Evolutionary conservation across 2,888 invertebrate species (phyloP), one percentile per base, ranked within the genome.

Genomic region (Andrena marginata): DNA sequence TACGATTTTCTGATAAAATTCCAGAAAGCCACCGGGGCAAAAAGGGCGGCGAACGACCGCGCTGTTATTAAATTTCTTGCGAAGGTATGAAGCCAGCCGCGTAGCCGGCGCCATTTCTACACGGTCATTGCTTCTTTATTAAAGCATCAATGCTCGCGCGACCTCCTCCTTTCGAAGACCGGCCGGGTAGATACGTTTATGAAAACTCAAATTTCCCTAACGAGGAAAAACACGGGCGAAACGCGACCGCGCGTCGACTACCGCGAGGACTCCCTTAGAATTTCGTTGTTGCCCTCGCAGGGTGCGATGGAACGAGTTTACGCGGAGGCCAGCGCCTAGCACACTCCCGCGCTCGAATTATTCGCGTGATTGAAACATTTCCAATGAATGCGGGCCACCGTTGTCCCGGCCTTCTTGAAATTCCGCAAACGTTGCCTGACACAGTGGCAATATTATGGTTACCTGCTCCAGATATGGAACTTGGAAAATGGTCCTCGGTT

Each of bases 11-110:
- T 63, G 72, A 65, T 73, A 72, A 69, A 80, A 75, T 29, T 62
- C 60, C 10, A 35, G 62, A 20, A 63, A 69, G 49, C 56, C 59
- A 33, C 63, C 1, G 10, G 33, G n/a, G 8, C 49, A 56, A 80
- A 77, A 82, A 48, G 29, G 29, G 59, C 54, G 68, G 62, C 51
- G 42, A 65, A 72, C 67, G 59, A 62, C 23, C 65, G 10, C 72
- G 71, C 64, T 67, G 60, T 85, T 85, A 85, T 85, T 84, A 81
- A 84, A 85, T 85, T 84, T 85, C 77, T 81, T 71, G 60, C 69
- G 59, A n/a, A 35, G 59, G 54, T 62, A 64, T 23, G 64, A 54
- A 49, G 26, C 74, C 20, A 2, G 20, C 29, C 54, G 56, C 68
- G 62, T 49, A 69, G 31, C 20, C 33, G 69, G 31, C 31, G 7